phyloP scores from a whole-genome alignment of 2,113 vertebrate genomes.

The Cynopterus brachyotis region DNA sequence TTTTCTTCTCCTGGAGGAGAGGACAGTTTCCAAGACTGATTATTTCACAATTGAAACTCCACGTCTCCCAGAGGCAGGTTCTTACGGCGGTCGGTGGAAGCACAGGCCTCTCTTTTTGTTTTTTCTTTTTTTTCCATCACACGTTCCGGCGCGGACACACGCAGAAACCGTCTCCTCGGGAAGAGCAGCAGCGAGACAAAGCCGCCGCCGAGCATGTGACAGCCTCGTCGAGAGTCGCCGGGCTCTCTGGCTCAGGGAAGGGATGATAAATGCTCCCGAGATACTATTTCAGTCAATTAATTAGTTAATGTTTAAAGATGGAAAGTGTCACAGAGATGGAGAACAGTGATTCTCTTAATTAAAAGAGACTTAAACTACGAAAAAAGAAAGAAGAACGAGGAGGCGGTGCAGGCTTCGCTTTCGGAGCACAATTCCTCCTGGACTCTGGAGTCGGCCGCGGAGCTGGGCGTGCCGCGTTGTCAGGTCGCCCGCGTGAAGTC shows the following conservation, averaged over 20 bases:
- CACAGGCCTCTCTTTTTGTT: conserved; percentile 52
- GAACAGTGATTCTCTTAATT: conserved; percentile 60
- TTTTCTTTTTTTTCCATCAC: conserved; percentile 38
- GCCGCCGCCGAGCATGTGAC: background rate
- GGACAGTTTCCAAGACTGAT: conserved; percentile 77
- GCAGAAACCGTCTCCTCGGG: background rate
- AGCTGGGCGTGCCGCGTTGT: background rate
- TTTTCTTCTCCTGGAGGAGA: conserved; percentile 78
- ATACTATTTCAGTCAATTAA: conserved; percentile 74
- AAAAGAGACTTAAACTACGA: conserved; percentile 57
- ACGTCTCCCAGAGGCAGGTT: conserved; percentile 72
- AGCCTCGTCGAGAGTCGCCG: conserved; percentile 39
- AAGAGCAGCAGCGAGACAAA: conserved; percentile 42
- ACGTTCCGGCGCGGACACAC: background rate
- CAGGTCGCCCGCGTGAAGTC: background rate
- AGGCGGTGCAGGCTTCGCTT: background rate
- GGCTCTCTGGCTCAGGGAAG: conserved; percentile 55
- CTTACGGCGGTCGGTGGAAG: conserved; percentile 60
- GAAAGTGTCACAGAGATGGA: conserved; percentile 63
- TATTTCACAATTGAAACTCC: conserved; percentile 77
- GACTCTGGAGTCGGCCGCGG: background rate
- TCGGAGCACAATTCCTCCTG: background rate
- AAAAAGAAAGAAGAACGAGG: background rate
- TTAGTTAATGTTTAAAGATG: conserved; percentile 79
- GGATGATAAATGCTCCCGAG: conserved; percentile 71